Conservation (phyloP, 2,888 invertebrate genomes). For the Thumatha senex region DNA sequence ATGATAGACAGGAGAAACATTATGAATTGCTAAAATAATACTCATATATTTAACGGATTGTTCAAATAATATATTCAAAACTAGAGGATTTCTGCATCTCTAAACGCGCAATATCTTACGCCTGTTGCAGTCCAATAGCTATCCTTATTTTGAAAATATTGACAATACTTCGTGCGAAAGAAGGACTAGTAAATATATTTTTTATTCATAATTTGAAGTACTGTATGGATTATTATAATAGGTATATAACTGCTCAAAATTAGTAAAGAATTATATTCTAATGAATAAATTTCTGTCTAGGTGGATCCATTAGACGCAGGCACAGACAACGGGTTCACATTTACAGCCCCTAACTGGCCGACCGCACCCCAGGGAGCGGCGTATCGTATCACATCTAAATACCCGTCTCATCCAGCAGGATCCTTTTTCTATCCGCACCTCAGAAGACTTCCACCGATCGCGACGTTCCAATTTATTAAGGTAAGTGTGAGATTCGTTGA, state of each 20-base stretch:
- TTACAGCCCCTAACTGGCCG: slow-evolving; percentile 98
- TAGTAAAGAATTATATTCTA: not conserved
- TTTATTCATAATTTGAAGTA: too few species aligned
- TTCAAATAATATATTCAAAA: too few species aligned
- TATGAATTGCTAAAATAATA: too few species aligned
- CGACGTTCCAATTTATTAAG: slow-evolving; percentile 95
- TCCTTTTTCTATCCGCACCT: slow-evolving; percentile 97
- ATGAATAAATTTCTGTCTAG: slow-evolving; percentile 61
- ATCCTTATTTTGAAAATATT: too few species aligned
- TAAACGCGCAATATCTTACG: too few species aligned
- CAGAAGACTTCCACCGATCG: slow-evolving; percentile 94
- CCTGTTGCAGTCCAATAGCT: too few species aligned
- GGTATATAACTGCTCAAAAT: not conserved
- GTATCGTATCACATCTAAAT: slow-evolving; percentile 93
- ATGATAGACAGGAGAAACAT: too few species aligned
- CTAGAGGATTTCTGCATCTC: too few species aligned
- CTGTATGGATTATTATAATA: too few species aligned
- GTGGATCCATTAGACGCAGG: slow-evolving; percentile 96
- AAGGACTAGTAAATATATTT: too few species aligned
- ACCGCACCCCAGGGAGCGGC: slow-evolving; percentile 95
- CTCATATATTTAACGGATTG: too few species aligned
- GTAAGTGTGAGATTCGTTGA: slow-evolving; percentile 73
- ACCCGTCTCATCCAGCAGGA: slow-evolving; percentile 95
- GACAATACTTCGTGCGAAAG: too few species aligned
- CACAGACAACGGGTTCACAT: slow-evolving; percentile 97